Evolutionary conservation across 2,113 vertebrate species (phyloP).

Genomic region (Australoheros scitulus): DNA sequence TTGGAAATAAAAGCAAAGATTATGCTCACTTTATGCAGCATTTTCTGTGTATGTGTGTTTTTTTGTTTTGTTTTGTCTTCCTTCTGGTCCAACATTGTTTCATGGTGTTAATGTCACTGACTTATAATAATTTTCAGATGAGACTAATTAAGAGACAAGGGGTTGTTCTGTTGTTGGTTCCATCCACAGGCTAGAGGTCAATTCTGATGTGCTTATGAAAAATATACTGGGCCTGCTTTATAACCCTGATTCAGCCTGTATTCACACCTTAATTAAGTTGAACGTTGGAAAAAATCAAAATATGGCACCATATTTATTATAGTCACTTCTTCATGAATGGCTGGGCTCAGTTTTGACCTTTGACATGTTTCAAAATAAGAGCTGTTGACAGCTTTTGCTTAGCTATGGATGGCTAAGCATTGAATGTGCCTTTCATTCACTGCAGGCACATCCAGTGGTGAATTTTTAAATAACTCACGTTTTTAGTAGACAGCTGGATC

Average conservation of each 20-base stretch:
- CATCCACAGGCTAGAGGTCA: background rate
- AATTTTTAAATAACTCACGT: background rate
- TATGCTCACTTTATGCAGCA: background rate
- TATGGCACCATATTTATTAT: background rate
- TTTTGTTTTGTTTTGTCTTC: background rate
- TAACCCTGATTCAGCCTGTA: background rate
- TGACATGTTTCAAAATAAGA: background rate
- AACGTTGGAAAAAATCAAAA: background rate
- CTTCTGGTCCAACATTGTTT: too few relatives aligned
- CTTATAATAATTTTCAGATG: background rate
- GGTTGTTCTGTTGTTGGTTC: background rate
- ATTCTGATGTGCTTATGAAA: background rate
- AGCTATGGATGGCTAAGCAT: background rate
- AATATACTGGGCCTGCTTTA: background rate
- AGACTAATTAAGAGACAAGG: background rate
- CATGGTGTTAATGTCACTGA: too few relatives aligned
- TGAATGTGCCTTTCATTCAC: background rate
- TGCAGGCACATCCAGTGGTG: background rate
- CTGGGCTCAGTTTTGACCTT: background rate
- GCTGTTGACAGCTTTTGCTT: too few relatives aligned
- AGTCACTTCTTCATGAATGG: too few relatives aligned
- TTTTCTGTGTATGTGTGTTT: background rate
- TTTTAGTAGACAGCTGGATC: too few relatives aligned
- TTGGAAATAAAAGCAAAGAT: constrained; percentile 55
- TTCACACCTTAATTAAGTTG: background rate